Evolutionary conservation across 2,797 vertebrate genomes (phyloP).

Genomic region (Lemur catta): DNA sequence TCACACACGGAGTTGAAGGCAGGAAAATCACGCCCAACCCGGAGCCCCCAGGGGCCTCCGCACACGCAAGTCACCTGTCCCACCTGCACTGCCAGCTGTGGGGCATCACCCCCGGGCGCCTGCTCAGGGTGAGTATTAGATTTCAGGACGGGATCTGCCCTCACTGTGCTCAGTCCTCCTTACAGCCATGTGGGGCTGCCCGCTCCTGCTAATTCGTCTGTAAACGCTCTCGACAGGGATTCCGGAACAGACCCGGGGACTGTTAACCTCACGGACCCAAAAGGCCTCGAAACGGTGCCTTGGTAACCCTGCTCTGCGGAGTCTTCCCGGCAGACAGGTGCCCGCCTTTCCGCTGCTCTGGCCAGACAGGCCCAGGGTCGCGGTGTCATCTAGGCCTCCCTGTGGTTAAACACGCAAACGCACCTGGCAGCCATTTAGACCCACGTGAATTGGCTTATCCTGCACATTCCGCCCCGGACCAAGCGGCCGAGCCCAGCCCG

Average conservation of each 20-base stretch:
- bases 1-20: background rate
- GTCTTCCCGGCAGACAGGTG: background rate
- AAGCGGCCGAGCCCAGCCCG: background rate
- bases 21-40: background rate
- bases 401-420: constrained; percentile 55
- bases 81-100: background rate
- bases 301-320: background rate
- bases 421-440: background rate
- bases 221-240: background rate
- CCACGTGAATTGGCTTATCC: background rate
- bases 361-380: background rate
- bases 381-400: background rate
- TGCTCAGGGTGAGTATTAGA: background rate
- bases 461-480: background rate
- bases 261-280: background rate
- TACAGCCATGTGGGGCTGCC: background rate
- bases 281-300: background rate
- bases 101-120: background rate
- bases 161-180: background rate
- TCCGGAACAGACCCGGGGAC: background rate
- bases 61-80: accelerated
- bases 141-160: background rate
- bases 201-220: background rate
- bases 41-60: background rate
- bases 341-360: background rate